A percentile compares a stretch with the other conserved stretches of the same genome.
Conservation (phyloP, 2,797 vertebrate genomes). For the Bradypodion ventrale region DNA sequence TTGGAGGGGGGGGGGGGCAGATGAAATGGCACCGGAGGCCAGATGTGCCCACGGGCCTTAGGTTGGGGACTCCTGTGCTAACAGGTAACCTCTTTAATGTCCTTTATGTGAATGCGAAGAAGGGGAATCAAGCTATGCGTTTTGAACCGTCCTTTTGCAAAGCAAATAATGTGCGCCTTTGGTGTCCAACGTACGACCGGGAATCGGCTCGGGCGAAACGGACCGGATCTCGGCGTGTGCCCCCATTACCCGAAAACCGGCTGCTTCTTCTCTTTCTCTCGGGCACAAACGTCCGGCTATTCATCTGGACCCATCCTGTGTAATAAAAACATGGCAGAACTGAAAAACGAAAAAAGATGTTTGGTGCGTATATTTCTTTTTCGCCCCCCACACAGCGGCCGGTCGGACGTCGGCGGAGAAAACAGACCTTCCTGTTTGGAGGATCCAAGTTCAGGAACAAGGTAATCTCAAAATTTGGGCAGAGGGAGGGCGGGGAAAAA, state of each 20-base stretch:
- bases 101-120: neutral
- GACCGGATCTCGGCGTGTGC: neutral
- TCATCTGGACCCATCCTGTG: slow-evolving; percentile 73
- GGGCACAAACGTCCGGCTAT: slow-evolving; percentile 39
- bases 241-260: neutral
- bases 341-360: slow-evolving; percentile 55
- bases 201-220: neutral
- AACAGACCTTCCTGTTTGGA: neutral
- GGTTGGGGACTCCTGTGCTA: too few relatives aligned
- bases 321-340: slow-evolving; percentile 76
- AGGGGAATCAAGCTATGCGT: neutral
- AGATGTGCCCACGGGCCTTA: too few relatives aligned
- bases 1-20: too few relatives aligned
- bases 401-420: neutral
- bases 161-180: neutral
- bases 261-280: neutral
- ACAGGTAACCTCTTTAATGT: neutral
- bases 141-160: neutral
- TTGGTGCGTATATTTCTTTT: slow-evolving; percentile 7
- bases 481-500: neutral
- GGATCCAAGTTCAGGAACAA: neutral
- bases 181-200: slow-evolving; percentile 16
- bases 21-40: too few relatives aligned
- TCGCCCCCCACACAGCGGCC: too few relatives aligned
- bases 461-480: neutral